Evolutionary conservation across 2,888 invertebrate species (phyloP).

Genomic region (Eumerus sabulonum): DNA sequence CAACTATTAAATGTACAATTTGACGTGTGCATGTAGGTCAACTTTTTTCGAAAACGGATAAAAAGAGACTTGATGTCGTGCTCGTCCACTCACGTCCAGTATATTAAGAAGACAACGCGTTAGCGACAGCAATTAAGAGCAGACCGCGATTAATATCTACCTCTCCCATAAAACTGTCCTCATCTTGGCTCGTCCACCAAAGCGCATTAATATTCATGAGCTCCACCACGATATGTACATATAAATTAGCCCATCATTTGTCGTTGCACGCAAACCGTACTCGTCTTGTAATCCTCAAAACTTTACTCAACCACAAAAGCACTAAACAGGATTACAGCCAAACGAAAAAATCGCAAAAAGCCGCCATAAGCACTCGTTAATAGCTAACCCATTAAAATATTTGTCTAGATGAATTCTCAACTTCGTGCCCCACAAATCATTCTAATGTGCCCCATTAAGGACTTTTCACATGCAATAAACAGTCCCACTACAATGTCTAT

Average conservation of each 20-base stretch:
- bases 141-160: no score
- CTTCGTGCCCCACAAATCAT: conserved; percentile 60
- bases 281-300: conserved; percentile 23
- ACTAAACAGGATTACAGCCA: conserved; percentile 31
- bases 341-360: not conserved
- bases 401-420: conserved; percentile 64
- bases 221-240: not conserved
- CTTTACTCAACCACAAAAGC: conserved; percentile 23
- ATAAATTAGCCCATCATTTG: conserved; percentile 26
- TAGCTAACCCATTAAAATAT: conserved; percentile 62
- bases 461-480: conserved; percentile 68
- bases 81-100: no score
- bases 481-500: conserved; percentile 62
- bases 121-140: no score
- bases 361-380: conserved; percentile 62
- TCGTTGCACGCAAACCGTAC: conserved; percentile 13
- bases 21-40: no score
- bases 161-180: no score
- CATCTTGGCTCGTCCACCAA: no score
- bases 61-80: no score
- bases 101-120: no score
- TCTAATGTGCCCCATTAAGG: conserved; percentile 65
- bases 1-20: no score
- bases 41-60: no score
- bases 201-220: conserved; percentile 2